Evolutionary conservation across 2,113 vertebrate species (phyloP).

Genomic region (Bos indicus): DNA sequence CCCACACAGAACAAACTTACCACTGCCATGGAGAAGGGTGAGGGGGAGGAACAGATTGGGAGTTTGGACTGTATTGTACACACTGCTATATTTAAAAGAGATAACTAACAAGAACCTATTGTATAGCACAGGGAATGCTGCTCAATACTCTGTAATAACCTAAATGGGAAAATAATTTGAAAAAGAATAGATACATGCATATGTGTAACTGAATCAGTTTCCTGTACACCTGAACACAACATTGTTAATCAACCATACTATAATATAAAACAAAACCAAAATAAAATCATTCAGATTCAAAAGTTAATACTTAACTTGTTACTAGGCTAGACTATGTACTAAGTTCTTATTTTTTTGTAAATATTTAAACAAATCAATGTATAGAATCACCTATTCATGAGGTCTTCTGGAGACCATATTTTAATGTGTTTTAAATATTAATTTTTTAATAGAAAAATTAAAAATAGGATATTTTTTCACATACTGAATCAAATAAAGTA

Average conservation of each 20-base stretch:
- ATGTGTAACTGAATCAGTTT: neutral
- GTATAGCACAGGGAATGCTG: neutral
- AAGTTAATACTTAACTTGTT: neutral
- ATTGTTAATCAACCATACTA: neutral
- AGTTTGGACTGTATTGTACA: neutral
- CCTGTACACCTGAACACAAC: neutral
- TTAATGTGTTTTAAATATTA: neutral
- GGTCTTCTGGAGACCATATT: neutral
- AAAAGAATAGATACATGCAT: neutral
- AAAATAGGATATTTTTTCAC: neutral
- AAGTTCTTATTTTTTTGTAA: neutral
- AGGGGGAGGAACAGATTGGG: neutral
- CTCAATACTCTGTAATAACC: neutral
- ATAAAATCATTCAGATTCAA: neutral
- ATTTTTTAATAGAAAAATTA: neutral
- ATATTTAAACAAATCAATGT: neutral
- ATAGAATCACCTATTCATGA: neutral
- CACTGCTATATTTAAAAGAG: neutral
- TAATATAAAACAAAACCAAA: neutral
- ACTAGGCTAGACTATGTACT: neutral
- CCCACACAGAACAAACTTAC: neutral
- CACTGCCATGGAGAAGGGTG: neutral
- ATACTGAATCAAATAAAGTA: neutral
- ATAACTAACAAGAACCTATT: neutral
- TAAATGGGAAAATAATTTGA: neutral